Evolutionary conservation across 2,797 vertebrate genomes (phyloP), one percentile per base, ranked within the genome.

Genomic region (Vipera ursinii): DNA sequence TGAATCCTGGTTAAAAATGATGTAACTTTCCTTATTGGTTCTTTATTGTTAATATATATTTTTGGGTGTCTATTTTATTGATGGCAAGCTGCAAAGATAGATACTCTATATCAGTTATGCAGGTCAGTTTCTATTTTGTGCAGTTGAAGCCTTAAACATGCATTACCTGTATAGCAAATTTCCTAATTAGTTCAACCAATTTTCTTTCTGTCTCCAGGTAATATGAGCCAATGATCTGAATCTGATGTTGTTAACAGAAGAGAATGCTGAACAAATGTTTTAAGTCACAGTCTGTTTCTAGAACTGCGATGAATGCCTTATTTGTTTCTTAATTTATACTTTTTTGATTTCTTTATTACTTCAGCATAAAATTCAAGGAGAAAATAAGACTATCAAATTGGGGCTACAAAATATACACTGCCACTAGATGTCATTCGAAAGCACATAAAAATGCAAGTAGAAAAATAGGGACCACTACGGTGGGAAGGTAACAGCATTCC

Each of bases 191-290:
- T 96, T 97, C 93, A 95, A 96, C 91, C 93, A 96, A 96, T 97
- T 97, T 97, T 96, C 94, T 97, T 95, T 96, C 95, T 96, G 93
- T 96, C 96, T 97, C 95, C 95, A 96, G 95, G 94, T 97, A 96
- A 95, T 95, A 95, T 95, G 91, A 97, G 86, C 93, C 96, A 97
- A 95, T 96, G 96, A 97, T 95, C 95, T 97, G 96, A 94, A 95
- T 96, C 96, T 95, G 95, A 97, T 95, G 92, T 92, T 96, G 92
- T 95, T 97, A 96, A 96, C 93, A 92, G 95, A 96, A 95, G 13
- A 92, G 90, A 96, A 90, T 78, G 51, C 93, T 94, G 95, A 96
- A 96, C 94, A 96, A 97, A 97, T 96, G 94, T 96, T 96, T 96
- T 94, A 95, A 94, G 93, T 94, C 95, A 95, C 93, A 95, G 91